Conservation (phyloP, 2,797 vertebrate species). For the Crocidura indochinensis region DNA sequence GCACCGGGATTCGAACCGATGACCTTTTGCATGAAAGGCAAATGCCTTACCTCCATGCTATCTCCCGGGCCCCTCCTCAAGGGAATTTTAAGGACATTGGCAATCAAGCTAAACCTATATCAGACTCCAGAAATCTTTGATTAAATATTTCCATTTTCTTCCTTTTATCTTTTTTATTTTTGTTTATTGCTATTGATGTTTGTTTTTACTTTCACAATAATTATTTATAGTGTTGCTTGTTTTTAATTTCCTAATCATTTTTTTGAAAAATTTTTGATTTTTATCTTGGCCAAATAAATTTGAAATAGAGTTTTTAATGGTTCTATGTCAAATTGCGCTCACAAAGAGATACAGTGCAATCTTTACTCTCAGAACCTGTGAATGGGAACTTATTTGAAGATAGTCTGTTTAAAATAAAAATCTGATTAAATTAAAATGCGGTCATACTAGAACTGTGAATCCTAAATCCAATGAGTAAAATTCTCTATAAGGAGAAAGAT, state of each 20-base stretch:
- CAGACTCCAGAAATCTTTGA: neutral
- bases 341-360: neutral
- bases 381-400: constrained; percentile 3
- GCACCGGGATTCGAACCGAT: too few species aligned
- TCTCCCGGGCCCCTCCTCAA: too few species aligned
- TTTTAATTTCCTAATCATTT: constrained; percentile 20
- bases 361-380: neutral
- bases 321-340: neutral
- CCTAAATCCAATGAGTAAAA: neutral
- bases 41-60: too few species aligned
- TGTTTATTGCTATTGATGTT: neutral
- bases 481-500: neutral
- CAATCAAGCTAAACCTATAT: neutral
- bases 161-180: constrained; percentile 32
- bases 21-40: too few species aligned
- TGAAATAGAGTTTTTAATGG: neutral
- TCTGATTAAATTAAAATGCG: neutral
- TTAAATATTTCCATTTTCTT: neutral
- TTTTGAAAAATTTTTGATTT: constrained; percentile 46
- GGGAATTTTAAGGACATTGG: neutral
- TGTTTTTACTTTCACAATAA: constrained; percentile 18
- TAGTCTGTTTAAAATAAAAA: neutral
- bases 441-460: neutral
- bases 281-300: constrained; percentile 11
- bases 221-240: neutral